Evolutionary conservation across 2,113 vertebrate species (phyloP).

Genomic region (Colaptes auratus): DNA sequence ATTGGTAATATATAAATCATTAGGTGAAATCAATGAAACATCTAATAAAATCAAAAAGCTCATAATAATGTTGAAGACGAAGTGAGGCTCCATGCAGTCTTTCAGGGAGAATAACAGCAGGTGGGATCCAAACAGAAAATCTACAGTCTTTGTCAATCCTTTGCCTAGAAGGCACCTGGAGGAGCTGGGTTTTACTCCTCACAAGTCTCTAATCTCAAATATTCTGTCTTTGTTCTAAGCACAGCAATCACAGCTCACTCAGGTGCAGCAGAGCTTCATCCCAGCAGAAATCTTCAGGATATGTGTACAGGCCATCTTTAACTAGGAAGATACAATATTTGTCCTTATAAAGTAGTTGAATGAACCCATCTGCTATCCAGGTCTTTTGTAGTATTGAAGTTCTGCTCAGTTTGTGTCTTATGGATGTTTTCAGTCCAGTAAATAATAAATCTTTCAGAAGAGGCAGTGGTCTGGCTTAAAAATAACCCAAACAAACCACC

Average conservation of each 20-base stretch:
- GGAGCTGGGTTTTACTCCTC: neutral
- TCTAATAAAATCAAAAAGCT: conserved; percentile 16
- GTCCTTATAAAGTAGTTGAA: neutral
- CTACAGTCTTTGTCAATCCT: neutral
- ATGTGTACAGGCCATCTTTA: neutral
- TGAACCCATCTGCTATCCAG: neutral
- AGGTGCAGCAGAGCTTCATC: neutral
- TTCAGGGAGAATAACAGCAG: neutral
- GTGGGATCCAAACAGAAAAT: neutral
- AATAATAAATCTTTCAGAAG: neutral
- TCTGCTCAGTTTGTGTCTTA: neutral
- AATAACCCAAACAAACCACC: too few relatives aligned
- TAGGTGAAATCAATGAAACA: neutral
- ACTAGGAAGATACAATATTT: neutral
- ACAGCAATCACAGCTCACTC: neutral
- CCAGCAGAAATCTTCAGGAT: neutral
- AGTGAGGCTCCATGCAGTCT: neutral
- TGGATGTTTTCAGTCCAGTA: neutral
- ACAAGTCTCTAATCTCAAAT: neutral
- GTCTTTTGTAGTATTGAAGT: neutral
- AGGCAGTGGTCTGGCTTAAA: neutral
- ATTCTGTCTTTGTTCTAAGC: neutral
- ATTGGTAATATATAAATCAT: conserved; percentile 18
- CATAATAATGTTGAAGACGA: neutral
- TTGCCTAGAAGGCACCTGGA: neutral